phyloP scores from a whole-genome alignment of 2,888 invertebrate genomes.

The Synergus umbraculus region DNA sequence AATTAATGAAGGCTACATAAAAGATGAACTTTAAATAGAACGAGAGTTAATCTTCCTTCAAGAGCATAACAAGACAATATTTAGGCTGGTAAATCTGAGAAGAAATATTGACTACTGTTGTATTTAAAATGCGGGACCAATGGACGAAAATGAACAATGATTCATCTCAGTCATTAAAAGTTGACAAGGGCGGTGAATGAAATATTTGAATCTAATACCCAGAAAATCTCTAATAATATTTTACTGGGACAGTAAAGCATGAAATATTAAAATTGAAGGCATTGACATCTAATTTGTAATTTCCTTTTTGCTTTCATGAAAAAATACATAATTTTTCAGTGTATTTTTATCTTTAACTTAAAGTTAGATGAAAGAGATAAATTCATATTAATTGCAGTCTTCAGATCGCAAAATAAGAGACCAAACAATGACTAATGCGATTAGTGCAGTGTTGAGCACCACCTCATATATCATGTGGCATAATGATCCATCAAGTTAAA shows the following conservation, averaged over 20 bases:
- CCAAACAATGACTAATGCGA: constrained; percentile 7
- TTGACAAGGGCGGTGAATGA: neutral
- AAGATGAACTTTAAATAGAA: too few relatives aligned
- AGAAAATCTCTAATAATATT: neutral
- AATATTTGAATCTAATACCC: neutral
- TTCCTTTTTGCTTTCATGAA: too few relatives aligned
- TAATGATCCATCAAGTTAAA: constrained; percentile 50
- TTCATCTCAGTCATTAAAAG: neutral
- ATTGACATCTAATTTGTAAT: neutral
- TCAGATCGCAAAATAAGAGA: neutral
- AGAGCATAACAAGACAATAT: neutral
- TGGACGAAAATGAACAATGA: neutral
- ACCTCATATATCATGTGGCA: constrained; percentile 51
- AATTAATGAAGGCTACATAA: too few relatives aligned
- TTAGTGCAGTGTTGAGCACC: constrained; percentile 44
- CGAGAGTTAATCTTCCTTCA: too few relatives aligned
- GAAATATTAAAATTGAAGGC: neutral
- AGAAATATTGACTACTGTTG: neutral
- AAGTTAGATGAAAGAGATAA: neutral
- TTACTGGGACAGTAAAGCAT: neutral
- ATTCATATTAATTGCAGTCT: constrained; percentile 7
- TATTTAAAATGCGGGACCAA: neutral
- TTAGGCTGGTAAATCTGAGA: neutral
- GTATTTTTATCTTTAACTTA: neutral
- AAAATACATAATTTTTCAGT: too few relatives aligned